phyloP scores from a whole-genome alignment of 2,888 invertebrate species.

The Hirtodrosophila confusa region DNA sequence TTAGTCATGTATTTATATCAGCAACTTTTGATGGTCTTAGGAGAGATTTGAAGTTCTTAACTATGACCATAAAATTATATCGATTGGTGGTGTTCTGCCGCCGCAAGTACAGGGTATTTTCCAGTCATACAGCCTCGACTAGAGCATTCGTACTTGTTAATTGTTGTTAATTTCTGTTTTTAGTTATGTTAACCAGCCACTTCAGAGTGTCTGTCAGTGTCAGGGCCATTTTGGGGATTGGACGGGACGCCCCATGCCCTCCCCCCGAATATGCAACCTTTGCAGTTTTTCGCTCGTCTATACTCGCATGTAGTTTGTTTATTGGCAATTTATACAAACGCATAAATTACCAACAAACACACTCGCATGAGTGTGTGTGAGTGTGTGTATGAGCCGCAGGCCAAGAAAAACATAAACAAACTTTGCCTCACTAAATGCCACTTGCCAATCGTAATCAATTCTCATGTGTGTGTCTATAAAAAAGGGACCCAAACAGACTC shows the following conservation, averaged over 20 bases:
- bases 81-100: no score
- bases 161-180: constrained; percentile 71
- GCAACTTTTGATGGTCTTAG: no score
- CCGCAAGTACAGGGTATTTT: constrained; percentile 1
- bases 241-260: neutral
- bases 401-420: constrained; percentile 71
- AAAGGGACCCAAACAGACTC: constrained; percentile 51
- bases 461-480: constrained; percentile 63
- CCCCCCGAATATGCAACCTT: constrained; percentile 52
- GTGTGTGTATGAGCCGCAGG: constrained; percentile 17
- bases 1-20: no score
- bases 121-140: no score
- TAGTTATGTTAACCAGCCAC: constrained; percentile 70
- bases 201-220: constrained; percentile 31
- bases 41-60: no score
- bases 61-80: no score
- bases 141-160: constrained; percentile 13
- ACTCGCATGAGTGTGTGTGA: constrained; percentile 2
- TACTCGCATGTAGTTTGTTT: constrained; percentile 59
- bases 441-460: constrained; percentile 80
- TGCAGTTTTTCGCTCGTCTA: constrained; percentile 56
- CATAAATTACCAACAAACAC: constrained; percentile 68
- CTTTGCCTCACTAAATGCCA: constrained; percentile 76
- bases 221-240: constrained; percentile 13
- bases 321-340: constrained; percentile 76